phyloP scores from a whole-genome alignment of 2,113 vertebrate species.

The Sturnira hondurensis region DNA sequence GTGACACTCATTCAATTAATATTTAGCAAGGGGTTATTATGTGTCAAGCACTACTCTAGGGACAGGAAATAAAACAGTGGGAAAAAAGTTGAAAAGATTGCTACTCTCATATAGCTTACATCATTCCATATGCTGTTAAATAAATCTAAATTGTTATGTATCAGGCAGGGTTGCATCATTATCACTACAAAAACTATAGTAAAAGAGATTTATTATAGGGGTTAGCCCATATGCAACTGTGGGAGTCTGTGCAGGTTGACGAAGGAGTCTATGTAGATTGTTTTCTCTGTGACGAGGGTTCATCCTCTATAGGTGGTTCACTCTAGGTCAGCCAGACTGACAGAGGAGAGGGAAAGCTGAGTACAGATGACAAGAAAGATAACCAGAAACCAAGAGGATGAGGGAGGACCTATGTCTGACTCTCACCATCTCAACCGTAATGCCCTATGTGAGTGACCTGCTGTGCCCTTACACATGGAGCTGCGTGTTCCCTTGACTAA shows the following conservation, averaged over 20 bases:
- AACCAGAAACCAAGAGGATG: not conserved
- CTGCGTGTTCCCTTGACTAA: not conserved
- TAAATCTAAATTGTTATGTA: constrained; percentile 17
- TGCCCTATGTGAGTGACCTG: not conserved
- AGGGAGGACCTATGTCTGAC: not conserved
- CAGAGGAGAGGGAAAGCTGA: not conserved
- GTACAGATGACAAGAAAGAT: not conserved
- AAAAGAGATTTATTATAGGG: not conserved
- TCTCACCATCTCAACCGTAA: not conserved
- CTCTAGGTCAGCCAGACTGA: not conserved
- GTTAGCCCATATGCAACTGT: not conserved
- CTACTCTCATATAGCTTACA: not conserved
- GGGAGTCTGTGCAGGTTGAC: not conserved
- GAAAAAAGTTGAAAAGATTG: not conserved
- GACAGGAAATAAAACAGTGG: not conserved
- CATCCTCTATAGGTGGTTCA: not conserved
- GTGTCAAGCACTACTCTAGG: not conserved
- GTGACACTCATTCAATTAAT: not conserved
- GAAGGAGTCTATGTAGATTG: not conserved
- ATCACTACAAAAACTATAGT: not conserved
- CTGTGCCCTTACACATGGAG: not conserved
- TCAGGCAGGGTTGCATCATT: not conserved
- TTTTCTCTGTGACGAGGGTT: not conserved
- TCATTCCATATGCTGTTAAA: not conserved
- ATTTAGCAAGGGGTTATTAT: not conserved